Percentiles rank a stretch among this genome's conserved stretches.
phyloP scores from a whole-genome alignment of 2,113 vertebrate genomes.

The Myodes glareolus region DNA sequence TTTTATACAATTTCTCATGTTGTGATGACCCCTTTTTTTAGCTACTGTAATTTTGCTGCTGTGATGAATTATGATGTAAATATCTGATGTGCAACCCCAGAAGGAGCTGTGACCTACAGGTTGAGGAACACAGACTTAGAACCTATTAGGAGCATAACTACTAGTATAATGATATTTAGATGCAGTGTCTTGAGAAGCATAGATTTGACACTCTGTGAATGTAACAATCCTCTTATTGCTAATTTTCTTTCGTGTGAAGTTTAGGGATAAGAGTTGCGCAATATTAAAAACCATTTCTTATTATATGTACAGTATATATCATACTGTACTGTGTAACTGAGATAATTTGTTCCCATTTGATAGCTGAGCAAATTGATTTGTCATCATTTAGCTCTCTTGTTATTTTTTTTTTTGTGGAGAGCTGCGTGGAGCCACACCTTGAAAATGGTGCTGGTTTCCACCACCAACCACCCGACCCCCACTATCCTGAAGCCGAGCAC shows the following conservation, averaged over 20 bases:
- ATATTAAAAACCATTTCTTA: not conserved
- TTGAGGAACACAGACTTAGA: not conserved
- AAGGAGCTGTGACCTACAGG: not conserved
- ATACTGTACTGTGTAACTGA: not conserved
- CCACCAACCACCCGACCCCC: too few species aligned
- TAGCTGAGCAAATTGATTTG: conserved; percentile 74
- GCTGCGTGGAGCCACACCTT: too few species aligned
- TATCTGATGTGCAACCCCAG: not conserved
- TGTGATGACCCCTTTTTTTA: not conserved
- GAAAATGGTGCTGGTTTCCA: too few species aligned
- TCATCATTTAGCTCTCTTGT: conserved; percentile 63
- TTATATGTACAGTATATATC: not conserved
- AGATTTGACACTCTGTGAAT: not conserved
- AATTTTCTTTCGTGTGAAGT: conserved; percentile 17
- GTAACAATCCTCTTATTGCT: not conserved
- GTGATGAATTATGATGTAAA: not conserved
- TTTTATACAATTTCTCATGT: not conserved
- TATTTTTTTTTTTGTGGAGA: too few species aligned
- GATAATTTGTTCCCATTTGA: conserved; percentile 63
- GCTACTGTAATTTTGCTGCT: not conserved
- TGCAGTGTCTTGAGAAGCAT: not conserved
- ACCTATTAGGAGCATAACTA: not conserved
- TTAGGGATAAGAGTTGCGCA: not conserved
- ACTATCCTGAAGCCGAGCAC: too few species aligned
- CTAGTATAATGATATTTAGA: conserved; percentile 14